phyloP scores from a whole-genome alignment of 2,113 vertebrate genomes.

The Vidua macroura region DNA sequence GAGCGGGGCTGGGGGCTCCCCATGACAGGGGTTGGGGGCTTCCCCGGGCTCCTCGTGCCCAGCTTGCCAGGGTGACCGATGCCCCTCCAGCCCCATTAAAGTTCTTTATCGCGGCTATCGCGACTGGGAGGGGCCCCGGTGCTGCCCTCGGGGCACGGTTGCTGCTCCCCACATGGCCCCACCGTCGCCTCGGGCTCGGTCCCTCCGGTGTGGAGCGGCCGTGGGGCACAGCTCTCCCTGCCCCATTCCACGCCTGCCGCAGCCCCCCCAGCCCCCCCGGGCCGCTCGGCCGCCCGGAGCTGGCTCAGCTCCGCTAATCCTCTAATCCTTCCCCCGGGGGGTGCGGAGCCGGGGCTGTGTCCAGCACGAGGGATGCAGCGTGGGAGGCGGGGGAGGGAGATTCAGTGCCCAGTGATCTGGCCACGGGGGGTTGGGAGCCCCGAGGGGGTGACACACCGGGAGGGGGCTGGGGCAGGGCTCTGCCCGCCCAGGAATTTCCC shows the following conservation, averaged over 20 bases:
- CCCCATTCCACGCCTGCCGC: neutral
- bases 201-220: neutral
- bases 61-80: neutral
- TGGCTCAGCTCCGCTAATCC: constrained; percentile 33
- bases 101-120: neutral
- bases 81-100: neutral
- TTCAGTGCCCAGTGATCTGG: neutral
- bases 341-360: neutral
- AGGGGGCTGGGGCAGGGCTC: neutral
- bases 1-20: neutral
- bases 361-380: neutral
- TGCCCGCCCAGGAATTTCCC: constrained; percentile 55
- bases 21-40: neutral
- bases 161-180: neutral
- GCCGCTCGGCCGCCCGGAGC: neutral
- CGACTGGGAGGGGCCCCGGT: neutral
- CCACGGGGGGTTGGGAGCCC: neutral
- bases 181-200: neutral
- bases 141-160: neutral
- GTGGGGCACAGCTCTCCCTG: neutral
- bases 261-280: neutral
- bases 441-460: neutral
- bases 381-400: neutral
- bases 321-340: constrained; percentile 1
- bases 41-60: neutral